Conservation (phyloP, 2,113 vertebrate species). For the Scortum barcoo region DNA sequence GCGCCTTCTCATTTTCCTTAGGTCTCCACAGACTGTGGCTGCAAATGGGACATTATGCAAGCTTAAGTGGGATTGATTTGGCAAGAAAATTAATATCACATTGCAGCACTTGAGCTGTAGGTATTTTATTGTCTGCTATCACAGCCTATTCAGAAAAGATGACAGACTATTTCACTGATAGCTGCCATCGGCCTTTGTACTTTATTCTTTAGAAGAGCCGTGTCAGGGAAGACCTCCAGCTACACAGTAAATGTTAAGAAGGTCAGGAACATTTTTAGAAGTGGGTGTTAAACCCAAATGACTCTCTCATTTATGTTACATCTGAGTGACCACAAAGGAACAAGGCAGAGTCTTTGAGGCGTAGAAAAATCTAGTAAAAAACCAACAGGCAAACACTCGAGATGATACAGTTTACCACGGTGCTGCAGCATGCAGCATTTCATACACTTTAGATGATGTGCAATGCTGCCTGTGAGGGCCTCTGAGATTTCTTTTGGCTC, state of each 20-base stretch:
- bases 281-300: conserved; percentile 9
- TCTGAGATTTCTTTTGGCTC: conserved; percentile 57
- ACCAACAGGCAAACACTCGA: conserved; percentile 7
- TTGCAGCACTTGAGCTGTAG: conserved; percentile 42
- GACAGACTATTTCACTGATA: conserved; percentile 44
- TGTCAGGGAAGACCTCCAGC: conserved; percentile 7
- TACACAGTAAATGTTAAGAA: not conserved
- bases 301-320: not conserved
- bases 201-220: conserved; percentile 14
- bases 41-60: conserved; percentile 50
- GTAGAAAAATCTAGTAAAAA: not conserved
- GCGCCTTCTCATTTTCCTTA: conserved; percentile 13
- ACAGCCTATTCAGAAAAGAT: conserved; percentile 51
- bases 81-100: conserved; percentile 55
- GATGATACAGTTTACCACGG: conserved; percentile 31
- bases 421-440: conserved; percentile 39
- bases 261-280: conserved; percentile 17
- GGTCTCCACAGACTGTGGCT: conserved; percentile 20
- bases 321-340: not conserved
- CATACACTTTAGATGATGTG: conserved; percentile 42
- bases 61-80: conserved; percentile 61
- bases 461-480: conserved; percentile 44
- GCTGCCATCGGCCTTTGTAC: conserved; percentile 39
- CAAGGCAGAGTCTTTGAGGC: not conserved
- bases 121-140: conserved; percentile 62